Percentiles rank a stretch among this genome's conserved stretches.
These are phyloP conservation scores for Microchirus variegatus DNA, from an alignment of 2,797 vertebrate species.

Conservation along the genomic window DNA sequence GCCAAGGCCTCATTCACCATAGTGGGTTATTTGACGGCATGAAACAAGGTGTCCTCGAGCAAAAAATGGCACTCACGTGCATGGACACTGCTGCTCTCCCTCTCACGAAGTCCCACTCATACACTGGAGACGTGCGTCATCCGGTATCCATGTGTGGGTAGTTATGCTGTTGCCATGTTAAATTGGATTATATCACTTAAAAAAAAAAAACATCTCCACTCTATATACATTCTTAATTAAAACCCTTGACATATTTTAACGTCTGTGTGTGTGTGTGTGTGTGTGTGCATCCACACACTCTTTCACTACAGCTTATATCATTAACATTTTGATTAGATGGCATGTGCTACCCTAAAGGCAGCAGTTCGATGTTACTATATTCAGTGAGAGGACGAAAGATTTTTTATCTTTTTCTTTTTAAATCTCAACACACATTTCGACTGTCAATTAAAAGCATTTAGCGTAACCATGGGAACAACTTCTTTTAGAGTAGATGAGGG, in stretches of 20 bases:
- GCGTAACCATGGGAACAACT: constrained; percentile 67
- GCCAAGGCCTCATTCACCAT: constrained; percentile 17
- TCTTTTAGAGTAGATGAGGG: constrained; percentile 42
- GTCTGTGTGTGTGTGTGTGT: background rate
- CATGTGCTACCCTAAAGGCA: constrained; percentile 30
- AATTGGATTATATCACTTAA: constrained; percentile 57
- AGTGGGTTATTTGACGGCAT: constrained; percentile 26
- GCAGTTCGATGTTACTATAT: constrained; percentile 39
- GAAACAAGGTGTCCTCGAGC: constrained; percentile 14
- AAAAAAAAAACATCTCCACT: constrained; percentile 8
- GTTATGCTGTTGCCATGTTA: constrained; percentile 39
- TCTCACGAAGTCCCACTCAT: constrained; percentile 35
- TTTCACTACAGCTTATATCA: constrained; percentile 34
- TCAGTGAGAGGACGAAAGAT: constrained; percentile 10
- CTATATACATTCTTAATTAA: constrained; percentile 32
- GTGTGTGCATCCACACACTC: constrained; percentile 19
- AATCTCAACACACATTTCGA: constrained; percentile 42
- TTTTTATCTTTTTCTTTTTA: constrained; percentile 40
- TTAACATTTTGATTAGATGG: constrained; percentile 47
- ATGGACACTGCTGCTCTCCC: constrained; percentile 3
- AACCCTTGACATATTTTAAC: constrained; percentile 24
- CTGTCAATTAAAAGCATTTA: constrained; percentile 52
- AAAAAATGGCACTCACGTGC: background rate
- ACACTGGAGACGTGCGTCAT: constrained; percentile 40
- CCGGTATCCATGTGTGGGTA: constrained; percentile 49